Conservation (phyloP, 2,888 invertebrate genomes). For the Chaitophorus viminalis region DNA sequence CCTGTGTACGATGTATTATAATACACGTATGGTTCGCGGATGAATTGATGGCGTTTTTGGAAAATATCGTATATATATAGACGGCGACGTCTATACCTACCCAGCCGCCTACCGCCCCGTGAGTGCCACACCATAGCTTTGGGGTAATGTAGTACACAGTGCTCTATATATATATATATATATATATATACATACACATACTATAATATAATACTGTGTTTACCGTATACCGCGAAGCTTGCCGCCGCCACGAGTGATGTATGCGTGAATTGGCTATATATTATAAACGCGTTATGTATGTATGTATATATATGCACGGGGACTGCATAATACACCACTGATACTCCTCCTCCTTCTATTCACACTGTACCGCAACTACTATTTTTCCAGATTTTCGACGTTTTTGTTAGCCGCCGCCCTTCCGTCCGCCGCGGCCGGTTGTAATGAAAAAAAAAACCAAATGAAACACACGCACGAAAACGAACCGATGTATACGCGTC, state of each 20-base stretch:
- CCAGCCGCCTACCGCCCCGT: neutral
- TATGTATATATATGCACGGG: no score
- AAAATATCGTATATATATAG: constrained; percentile 44
- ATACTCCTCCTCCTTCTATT: neutral
- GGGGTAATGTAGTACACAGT: neutral
- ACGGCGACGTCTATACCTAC: constrained; percentile 5
- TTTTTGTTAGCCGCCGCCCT: neutral
- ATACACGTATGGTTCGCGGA: neutral
- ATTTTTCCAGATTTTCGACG: constrained; percentile 39
- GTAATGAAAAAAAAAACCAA: neutral
- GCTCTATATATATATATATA: no score
- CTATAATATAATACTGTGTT: no score
- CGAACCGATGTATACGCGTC: no score
- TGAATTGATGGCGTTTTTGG: constrained; percentile 48
- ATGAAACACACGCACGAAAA: no score
- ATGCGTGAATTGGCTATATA: constrained; percentile 18
- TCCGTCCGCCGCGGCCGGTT: neutral
- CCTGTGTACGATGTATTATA: neutral
- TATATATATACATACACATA: no score
- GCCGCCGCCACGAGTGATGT: constrained; percentile 25
- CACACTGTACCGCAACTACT: neutral
- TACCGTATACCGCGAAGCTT: no score
- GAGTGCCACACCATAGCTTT: neutral
- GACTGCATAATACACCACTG: neutral
- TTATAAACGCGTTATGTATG: neutral